A percentile compares a stretch with the other conserved stretches of the same genome.
These are phyloP conservation scores for Drosophila macrospina DNA, from an alignment of 2,888 invertebrate species.

Conservation along the genomic window DNA sequence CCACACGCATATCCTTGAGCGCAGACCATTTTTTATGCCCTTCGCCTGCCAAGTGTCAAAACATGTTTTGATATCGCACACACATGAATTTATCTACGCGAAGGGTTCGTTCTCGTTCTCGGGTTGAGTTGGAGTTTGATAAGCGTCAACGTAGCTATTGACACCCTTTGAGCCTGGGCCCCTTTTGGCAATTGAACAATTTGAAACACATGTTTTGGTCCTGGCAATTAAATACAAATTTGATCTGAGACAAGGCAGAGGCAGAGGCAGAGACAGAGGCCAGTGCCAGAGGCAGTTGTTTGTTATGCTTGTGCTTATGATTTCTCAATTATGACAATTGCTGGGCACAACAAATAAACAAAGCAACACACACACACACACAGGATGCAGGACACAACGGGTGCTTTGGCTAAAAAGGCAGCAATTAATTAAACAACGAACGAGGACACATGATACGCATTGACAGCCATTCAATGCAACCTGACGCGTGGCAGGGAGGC, in stretches of 20 bases:
- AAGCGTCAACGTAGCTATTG: constrained; percentile 27
- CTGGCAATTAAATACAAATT: constrained; percentile 78
- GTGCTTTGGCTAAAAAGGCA: constrained; percentile 39
- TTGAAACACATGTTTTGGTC: constrained; percentile 78
- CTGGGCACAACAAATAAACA: constrained; percentile 38
- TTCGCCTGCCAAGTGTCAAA: constrained; percentile 83
- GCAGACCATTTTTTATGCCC: constrained; percentile 82
- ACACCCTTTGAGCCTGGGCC: constrained; percentile 55
- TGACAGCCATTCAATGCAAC: constrained; percentile 51
- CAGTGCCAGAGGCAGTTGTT: constrained; percentile 24
- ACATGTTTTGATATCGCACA: constrained; percentile 82
- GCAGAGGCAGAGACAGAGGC: background rate
- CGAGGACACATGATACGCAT: constrained; percentile 65
- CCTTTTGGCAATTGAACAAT: constrained; percentile 51
- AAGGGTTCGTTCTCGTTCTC: constrained; percentile 28
- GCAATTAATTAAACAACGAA: constrained; percentile 71
- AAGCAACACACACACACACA: constrained; percentile 14
- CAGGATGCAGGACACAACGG: constrained; percentile 30
- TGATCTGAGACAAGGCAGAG: constrained; percentile 37
- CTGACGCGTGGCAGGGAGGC: constrained; percentile 75
- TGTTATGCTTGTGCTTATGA: constrained; percentile 60
- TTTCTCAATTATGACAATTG: constrained; percentile 80
- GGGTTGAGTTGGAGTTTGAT: constrained; percentile 41
- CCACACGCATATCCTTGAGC: background rate
- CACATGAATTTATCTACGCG: constrained; percentile 43